Base-by-base conservation (phyloP, 1,140 invertebrate genomes). In the Vanessa atalanta region DNA sequence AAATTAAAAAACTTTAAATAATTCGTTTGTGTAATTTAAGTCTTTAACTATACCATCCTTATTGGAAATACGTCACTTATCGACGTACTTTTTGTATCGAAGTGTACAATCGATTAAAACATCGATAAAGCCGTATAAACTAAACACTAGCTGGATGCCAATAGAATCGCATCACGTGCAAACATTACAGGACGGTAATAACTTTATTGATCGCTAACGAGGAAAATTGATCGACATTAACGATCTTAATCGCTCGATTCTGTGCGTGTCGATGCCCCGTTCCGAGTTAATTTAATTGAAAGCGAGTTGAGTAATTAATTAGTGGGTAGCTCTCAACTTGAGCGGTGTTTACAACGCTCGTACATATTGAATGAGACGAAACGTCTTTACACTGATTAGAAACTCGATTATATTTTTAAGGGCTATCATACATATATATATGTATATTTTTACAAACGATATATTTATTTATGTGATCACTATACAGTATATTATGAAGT, bases 251-350 rank as follows among this genome's bases (percentile, higher is more conserved):
- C 87, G 84, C 55, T 88, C 85, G 84, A 87, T 87, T 88, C 81
- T 83, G 86, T 83, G 85, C 86, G 81, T 89, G 87, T 87, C 88
- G 89, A 90, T 86, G 85, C 78, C 83, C 87, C 84, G 81, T 82
- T 84, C 85, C 53, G 53, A 67, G 65, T 47, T 82, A 70, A 74
- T 69, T 74, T 64, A 69, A 74, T 85, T 85, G 90, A 92, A 86
- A 89, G 81, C 79, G 81, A 89, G 86, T 90, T 83, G 82, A 82
- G 83, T 90, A 91, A 92, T 92, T 92, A 92, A 91, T 92, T 91
- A 92, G 88, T 83, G 86, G 86, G 77, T 83, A 88, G 84, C 87
- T 88, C 84, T 90, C 83, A 80, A 79, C 73, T 79, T 83, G 81
- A 86, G 82, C 83, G 82, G 76, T 88, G 84, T 90, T 88, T 88